Evolutionary conservation across 1,140 invertebrate genomes (phyloP).

Genomic region (Sitophilus oryzae): DNA sequence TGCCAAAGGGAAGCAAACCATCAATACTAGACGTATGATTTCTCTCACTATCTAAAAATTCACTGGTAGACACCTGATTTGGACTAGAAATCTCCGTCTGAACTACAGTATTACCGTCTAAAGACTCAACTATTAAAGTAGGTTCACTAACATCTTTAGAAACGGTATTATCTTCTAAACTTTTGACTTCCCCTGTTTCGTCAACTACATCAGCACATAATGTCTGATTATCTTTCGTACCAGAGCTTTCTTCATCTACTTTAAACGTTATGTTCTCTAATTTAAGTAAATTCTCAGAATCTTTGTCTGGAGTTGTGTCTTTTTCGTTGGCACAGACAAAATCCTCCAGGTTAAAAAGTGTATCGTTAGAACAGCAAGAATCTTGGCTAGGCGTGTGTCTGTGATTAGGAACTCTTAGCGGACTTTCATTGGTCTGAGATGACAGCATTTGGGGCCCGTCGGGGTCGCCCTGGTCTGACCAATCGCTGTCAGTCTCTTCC

Average conservation of each 20-base stretch:
- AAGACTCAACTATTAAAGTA: conserved; percentile 13
- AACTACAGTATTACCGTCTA: conserved; percentile 2
- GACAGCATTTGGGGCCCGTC: conserved; percentile 25
- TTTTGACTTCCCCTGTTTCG: conserved; percentile 18
- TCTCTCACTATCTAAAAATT: conserved; percentile 13
- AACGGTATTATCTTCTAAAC: conserved; percentile 22
- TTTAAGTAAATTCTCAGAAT: neutral
- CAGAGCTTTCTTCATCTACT: neutral
- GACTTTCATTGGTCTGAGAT: conserved; percentile 31
- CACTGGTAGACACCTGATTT: neutral
- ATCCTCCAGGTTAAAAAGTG: conserved; percentile 55
- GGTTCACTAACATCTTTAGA: conserved; percentile 8
- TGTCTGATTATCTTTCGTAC: neutral
- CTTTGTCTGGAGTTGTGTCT: conserved; percentile 3
- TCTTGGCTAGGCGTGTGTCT: conserved; percentile 54
- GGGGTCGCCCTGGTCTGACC: conserved; percentile 27
- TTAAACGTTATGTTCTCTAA: conserved; percentile 2
- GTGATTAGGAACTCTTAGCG: conserved; percentile 31
- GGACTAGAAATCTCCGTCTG: neutral
- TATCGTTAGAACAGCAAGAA: conserved; percentile 57
- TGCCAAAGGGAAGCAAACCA: neutral
- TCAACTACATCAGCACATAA: neutral
- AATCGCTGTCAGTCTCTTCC: conserved; percentile 33
- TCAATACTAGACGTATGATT: conserved; percentile 11
- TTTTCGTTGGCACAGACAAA: conserved; percentile 23